phyloP scores from a whole-genome alignment of 2,113 vertebrate species.

The Daubentonia madagascariensis region DNA sequence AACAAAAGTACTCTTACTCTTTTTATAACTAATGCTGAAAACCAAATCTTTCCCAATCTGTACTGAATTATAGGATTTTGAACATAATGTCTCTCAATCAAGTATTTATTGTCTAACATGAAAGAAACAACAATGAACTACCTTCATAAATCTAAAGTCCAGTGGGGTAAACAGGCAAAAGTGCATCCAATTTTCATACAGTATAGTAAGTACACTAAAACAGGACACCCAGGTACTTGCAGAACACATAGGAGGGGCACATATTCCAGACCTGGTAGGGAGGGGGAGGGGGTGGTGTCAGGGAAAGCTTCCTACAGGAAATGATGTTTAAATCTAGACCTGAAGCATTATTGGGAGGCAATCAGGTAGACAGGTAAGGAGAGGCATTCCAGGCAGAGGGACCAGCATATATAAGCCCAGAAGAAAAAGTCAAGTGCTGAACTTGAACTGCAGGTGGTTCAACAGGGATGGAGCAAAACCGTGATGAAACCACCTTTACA shows the following conservation, averaged over 20 bases:
- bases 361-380: not conserved
- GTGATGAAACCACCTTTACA: too few relatives aligned
- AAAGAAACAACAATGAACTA: not conserved
- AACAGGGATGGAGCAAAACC: not conserved
- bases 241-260: not conserved
- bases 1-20: not conserved
- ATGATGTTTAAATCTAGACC: not conserved
- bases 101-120: not conserved
- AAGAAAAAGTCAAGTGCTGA: not conserved
- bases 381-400: not conserved
- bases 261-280: not conserved
- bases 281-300: not conserved
- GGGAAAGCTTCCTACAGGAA: not conserved
- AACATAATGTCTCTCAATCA: not conserved
- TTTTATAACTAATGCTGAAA: not conserved
- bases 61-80: not conserved
- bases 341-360: not conserved
- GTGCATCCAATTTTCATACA: not conserved
- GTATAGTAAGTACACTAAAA: not conserved
- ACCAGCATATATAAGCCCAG: not conserved
- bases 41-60: not conserved
- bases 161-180: not conserved
- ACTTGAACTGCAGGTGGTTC: not conserved
- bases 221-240: not conserved
- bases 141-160: not conserved